A percentile compares a stretch with the other conserved stretches of the same genome.
Evolutionary conservation across 2,113 vertebrate genomes (phyloP).

Genomic region (Microcebus tavaratra): DNA sequence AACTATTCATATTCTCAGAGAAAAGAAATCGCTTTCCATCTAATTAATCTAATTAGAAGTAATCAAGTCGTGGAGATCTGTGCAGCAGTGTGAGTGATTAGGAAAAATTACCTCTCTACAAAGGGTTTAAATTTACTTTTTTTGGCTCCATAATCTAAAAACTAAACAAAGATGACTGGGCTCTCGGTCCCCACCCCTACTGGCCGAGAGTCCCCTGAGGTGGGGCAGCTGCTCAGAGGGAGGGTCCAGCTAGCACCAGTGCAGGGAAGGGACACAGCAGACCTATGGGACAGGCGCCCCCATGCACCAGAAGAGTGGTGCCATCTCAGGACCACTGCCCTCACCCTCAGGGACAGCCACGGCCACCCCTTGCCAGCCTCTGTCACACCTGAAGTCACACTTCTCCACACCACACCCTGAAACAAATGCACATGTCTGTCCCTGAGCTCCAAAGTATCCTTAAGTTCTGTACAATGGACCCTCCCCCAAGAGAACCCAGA

Average conservation of each 20-base stretch:
- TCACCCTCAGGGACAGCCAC: background rate
- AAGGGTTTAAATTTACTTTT: constrained; percentile 50
- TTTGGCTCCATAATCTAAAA: constrained; percentile 72
- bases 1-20: constrained; percentile 69
- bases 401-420: background rate
- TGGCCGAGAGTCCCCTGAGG: background rate
- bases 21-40: constrained; percentile 80
- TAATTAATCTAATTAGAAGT: constrained; percentile 84
- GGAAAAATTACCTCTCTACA: constrained; percentile 21
- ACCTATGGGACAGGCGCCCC: background rate
- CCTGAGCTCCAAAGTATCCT: background rate
- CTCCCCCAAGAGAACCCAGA: background rate
- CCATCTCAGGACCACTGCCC: no score
- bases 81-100: constrained; percentile 1
- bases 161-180: constrained; percentile 62
- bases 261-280: rapidly evolving
- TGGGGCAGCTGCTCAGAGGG: background rate
- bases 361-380: background rate
- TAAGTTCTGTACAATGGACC: background rate
- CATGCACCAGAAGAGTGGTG: no score
- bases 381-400: background rate
- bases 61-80: constrained; percentile 71
- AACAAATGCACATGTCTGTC: background rate
- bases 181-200: background rate
- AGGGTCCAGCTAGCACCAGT: no score